Conservation (phyloP, 2,113 vertebrate species). For the Antechinus stuartii region DNA sequence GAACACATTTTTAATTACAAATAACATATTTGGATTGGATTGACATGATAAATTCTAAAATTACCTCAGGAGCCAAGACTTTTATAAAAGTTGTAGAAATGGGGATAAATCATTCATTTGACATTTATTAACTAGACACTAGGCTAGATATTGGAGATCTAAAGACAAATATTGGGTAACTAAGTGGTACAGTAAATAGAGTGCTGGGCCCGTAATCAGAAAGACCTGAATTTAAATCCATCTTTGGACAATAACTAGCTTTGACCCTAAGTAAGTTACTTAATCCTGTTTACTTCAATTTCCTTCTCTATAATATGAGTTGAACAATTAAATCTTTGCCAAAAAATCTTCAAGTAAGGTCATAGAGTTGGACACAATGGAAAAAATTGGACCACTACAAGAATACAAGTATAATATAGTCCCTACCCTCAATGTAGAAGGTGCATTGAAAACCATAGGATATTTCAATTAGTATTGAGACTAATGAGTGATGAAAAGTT, state of each 20-base stretch:
- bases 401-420: background rate
- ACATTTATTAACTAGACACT: background rate
- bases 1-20: slow-evolving; percentile 4
- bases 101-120: background rate
- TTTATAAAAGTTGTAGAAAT: background rate
- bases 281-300: background rate
- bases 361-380: too few species aligned
- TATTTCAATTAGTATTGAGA: background rate
- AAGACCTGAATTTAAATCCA: background rate
- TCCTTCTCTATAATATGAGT: background rate
- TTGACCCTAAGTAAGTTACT: background rate
- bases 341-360: too few species aligned
- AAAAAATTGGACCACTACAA: background rate
- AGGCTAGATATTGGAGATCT: too few species aligned
- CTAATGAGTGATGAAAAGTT: background rate
- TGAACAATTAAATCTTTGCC: background rate
- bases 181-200: background rate
- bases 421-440: too few species aligned
- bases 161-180: background rate
- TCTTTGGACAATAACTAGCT: background rate
- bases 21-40: background rate
- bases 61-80: background rate
- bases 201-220: too few species aligned
- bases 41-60: background rate
- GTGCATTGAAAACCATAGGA: background rate